Evolutionary conservation across 2,797 vertebrate genomes (phyloP).

Genomic region (Okamejei kenojei): DNA sequence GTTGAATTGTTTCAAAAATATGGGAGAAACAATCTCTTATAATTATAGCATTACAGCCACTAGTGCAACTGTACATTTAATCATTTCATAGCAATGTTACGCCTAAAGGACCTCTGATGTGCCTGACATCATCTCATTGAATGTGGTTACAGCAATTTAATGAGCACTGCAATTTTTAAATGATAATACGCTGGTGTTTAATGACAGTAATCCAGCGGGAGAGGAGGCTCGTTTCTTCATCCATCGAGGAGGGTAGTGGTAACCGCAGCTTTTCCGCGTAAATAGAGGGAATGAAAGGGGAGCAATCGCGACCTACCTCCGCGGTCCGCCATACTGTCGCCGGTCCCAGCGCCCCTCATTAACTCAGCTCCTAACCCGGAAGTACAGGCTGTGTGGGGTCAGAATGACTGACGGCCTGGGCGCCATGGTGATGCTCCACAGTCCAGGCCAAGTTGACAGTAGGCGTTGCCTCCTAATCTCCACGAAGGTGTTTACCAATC

Average conservation of each 20-base stretch:
- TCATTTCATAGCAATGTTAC: background rate
- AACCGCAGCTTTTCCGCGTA: background rate
- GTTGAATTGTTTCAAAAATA: background rate
- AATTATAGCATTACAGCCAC: background rate
- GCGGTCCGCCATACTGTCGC: constrained; percentile 66
- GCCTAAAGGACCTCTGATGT: no score
- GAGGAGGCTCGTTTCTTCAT: background rate
- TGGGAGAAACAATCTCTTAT: background rate
- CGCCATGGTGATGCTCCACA: background rate
- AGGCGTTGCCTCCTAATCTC: background rate
- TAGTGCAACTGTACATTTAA: background rate
- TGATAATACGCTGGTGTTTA: background rate
- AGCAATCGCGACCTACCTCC: constrained; percentile 56
- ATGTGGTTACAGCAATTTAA: background rate
- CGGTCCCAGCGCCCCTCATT: constrained; percentile 38
- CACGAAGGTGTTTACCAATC: background rate
- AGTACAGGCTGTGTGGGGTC: background rate
- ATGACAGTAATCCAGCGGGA: no score
- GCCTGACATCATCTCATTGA: no score
- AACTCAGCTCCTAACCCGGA: constrained; percentile 35
- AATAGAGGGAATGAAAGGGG: background rate
- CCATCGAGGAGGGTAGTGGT: no score
- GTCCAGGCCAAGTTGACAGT: background rate
- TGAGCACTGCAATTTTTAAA: background rate
- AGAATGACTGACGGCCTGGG: background rate